A percentile compares a stretch with the other conserved stretches of the same genome.
Conservation (phyloP, 53 echinoderm and acorn worm species). For the Luidia sarsii region DNA sequence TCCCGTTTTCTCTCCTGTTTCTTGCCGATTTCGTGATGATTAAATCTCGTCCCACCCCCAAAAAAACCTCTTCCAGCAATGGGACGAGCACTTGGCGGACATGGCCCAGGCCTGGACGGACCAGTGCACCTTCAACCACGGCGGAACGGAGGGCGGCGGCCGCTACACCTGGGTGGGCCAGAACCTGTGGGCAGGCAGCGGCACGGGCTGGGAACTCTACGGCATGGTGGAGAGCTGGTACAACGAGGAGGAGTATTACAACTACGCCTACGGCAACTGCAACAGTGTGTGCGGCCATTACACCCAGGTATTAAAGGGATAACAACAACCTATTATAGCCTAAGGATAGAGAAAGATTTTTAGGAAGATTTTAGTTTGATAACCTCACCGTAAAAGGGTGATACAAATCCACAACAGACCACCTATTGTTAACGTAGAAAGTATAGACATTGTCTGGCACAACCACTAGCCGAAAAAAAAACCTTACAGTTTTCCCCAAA, state of each 20-base stretch:
- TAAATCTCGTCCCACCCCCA: too few relatives aligned
- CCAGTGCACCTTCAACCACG: constrained; percentile 54
- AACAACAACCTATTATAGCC: too few relatives aligned
- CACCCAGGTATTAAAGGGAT: constrained; percentile 53
- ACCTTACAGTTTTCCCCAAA: too few relatives aligned
- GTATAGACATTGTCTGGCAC: too few relatives aligned
- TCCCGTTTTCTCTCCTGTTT: too few relatives aligned
- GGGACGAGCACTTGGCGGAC: constrained; percentile 57
- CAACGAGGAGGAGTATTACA: constrained; percentile 46
- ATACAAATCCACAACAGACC: too few relatives aligned
- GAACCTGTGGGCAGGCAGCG: constrained; percentile 72
- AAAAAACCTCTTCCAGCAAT: constrained; percentile 40
- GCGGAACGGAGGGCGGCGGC: constrained; percentile 41
- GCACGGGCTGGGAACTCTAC: constrained; percentile 34
- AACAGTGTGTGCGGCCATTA: constrained; percentile 62
- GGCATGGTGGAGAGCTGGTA: constrained; percentile 57
- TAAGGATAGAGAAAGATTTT: too few relatives aligned
- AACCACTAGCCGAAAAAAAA: too few relatives aligned
- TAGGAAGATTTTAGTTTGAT: too few relatives aligned
- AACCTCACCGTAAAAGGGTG: too few relatives aligned
- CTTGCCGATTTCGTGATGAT: too few relatives aligned
- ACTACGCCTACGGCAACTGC: constrained; percentile 34
- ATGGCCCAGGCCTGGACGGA: constrained; percentile 70
- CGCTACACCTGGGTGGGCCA: constrained; percentile 59
- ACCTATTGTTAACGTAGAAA: too few relatives aligned